These are phyloP conservation scores for Hydropsyche tenuis DNA, from an alignment of 1,140 invertebrate species.

Conservation along the genomic window DNA sequence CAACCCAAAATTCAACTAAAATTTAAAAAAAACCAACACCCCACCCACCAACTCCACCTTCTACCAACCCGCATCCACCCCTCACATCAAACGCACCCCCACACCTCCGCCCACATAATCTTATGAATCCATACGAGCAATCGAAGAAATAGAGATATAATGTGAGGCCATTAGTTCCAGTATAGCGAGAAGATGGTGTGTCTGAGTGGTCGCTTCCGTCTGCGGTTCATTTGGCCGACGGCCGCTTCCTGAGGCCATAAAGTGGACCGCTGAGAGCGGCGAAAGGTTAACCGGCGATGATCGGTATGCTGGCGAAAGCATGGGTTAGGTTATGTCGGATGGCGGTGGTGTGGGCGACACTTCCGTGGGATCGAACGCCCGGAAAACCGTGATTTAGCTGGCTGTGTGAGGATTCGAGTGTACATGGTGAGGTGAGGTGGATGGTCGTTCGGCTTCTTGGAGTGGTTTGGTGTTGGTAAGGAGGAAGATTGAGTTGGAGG, in stretches of 20 bases:
- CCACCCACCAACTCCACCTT: no score
- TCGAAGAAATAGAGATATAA: not conserved
- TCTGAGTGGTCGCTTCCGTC: constrained; percentile 31
- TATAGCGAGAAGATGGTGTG: constrained; percentile 31
- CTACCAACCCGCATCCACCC: no score
- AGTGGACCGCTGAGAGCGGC: not conserved
- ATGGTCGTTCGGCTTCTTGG: no score
- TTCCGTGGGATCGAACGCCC: constrained; percentile 30
- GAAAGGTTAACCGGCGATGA: not conserved
- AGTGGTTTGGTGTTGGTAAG: no score
- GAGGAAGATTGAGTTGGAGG: no score
- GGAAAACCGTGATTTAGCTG: constrained; percentile 31
- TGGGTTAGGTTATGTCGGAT: not conserved
- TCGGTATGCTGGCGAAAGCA: not conserved
- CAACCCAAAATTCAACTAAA: no score
- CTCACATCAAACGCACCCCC: no score
- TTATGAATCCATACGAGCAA: no score
- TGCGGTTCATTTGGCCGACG: constrained; percentile 35
- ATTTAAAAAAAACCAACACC: no score
- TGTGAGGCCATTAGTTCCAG: constrained; percentile 19
- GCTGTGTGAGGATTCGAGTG: not conserved
- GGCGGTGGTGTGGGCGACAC: constrained; percentile 12
- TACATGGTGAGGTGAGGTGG: no score
- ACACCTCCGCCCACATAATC: no score
- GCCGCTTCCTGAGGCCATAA: constrained; percentile 22